Conservation (phyloP, 2,888 invertebrate species). For the Micoletzkya japonica region DNA sequence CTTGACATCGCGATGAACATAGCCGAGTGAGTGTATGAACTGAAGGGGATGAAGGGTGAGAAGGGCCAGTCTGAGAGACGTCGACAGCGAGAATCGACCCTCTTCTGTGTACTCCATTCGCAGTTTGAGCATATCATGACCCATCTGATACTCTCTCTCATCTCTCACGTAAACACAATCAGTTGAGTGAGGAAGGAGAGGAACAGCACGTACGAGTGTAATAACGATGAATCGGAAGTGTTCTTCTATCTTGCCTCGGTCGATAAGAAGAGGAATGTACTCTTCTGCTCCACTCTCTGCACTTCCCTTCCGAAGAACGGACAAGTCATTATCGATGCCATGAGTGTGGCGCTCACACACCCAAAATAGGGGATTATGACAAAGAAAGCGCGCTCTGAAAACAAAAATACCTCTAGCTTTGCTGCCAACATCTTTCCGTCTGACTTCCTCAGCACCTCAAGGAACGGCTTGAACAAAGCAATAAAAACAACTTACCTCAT, state of each 20-base stretch:
- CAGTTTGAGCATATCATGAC: constrained; percentile 56
- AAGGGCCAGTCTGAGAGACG: constrained; percentile 52
- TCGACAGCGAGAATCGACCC: constrained; percentile 58
- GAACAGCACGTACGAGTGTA: constrained; percentile 38
- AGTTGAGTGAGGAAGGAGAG: not conserved
- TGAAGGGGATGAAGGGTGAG: constrained; percentile 52
- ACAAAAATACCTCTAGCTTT: constrained; percentile 40
- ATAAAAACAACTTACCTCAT: constrained; percentile 43
- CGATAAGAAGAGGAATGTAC: constrained; percentile 51
- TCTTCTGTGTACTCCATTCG: constrained; percentile 52
- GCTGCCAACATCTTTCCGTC: constrained; percentile 47
- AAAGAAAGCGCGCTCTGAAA: not conserved
- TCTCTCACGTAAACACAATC: not conserved
- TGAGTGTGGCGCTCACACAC: constrained; percentile 55
- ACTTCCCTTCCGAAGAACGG: constrained; percentile 52
- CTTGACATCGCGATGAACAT: constrained; percentile 55
- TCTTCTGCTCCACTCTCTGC: constrained; percentile 32
- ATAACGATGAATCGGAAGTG: constrained; percentile 51
- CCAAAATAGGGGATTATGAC: constrained; percentile 37
- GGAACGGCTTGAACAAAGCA: not conserved
- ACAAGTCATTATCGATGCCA: constrained; percentile 59
- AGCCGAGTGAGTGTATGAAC: constrained; percentile 55
- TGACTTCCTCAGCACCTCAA: constrained; percentile 35
- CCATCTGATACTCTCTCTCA: constrained; percentile 58
- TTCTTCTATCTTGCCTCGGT: constrained; percentile 60